Conservation (phyloP, 2,797 vertebrate genomes). For the Mormyrops boulengeri region DNA sequence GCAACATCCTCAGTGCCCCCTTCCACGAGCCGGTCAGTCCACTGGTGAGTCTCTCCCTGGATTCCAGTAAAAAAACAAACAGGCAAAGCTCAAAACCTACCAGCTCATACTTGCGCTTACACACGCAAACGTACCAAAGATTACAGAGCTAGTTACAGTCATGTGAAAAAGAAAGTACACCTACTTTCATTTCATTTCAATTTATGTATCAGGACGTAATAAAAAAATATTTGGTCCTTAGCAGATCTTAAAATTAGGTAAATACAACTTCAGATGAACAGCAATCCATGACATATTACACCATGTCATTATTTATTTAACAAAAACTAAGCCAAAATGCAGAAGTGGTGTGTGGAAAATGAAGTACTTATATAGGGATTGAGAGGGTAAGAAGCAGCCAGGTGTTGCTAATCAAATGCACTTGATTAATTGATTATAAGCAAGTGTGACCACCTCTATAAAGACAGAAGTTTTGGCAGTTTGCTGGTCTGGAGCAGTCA, state of each 20-base stretch:
- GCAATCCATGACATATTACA: not conserved
- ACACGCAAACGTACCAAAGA: not conserved
- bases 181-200: not conserved
- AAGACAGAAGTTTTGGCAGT: not conserved
- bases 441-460: not conserved
- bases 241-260: not conserved
- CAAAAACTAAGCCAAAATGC: not conserved
- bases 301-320: not conserved
- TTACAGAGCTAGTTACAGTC: not conserved
- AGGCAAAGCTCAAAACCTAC: not conserved
- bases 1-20: slow-evolving; percentile 84
- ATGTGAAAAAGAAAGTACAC: not conserved
- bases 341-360: not conserved
- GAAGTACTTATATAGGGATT: not conserved
- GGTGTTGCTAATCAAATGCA: not conserved
- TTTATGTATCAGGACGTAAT: not conserved
- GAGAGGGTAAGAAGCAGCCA: not conserved
- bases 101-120: not conserved
- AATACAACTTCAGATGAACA: not conserved
- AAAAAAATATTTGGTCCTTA: not conserved
- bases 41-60: slow-evolving; percentile 66
- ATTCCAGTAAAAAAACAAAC: not conserved
- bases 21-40: slow-evolving; percentile 97
- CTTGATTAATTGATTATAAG: not conserved
- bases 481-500: not conserved